phyloP scores from a whole-genome alignment of 2,113 vertebrate species.

The Salvelinus namaycush region DNA sequence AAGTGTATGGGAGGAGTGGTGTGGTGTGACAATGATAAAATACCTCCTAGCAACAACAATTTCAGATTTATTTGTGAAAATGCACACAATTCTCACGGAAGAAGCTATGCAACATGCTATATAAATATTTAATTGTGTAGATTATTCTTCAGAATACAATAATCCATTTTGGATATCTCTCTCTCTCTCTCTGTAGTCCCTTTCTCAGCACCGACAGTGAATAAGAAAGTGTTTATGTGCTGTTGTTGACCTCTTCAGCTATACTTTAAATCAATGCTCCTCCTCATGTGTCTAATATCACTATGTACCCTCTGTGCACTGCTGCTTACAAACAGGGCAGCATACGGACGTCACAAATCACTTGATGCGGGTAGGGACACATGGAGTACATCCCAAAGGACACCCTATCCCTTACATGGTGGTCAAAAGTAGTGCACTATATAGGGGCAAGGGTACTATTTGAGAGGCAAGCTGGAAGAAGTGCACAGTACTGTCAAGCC shows the following conservation, averaged over 20 bases:
- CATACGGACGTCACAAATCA: conserved; percentile 48
- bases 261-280: conserved; percentile 57
- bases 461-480: too few species aligned
- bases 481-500: conserved; percentile 10
- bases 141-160: too few species aligned
- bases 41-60: conserved; percentile 19
- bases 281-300: conserved; percentile 50
- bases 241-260: conserved; percentile 28
- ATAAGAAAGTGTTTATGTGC: neutral
- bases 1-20: conserved; percentile 27
- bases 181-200: too few species aligned
- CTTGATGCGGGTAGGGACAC: conserved; percentile 39
- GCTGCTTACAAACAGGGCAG: conserved; percentile 50
- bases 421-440: too few species aligned
- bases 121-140: neutral
- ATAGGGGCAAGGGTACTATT: too few species aligned
- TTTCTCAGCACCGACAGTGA: neutral
- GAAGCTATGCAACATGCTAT: conserved; percentile 17
- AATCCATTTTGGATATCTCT: too few species aligned
- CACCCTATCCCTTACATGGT: too few species aligned
- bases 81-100: conserved; percentile 14
- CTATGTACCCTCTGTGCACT: conserved; percentile 34
- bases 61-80: conserved; percentile 21
- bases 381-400: conserved; percentile 2
- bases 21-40: conserved; percentile 53